phyloP scores from a whole-genome alignment of 2,797 vertebrate species.

The Tenualosa ilisha region DNA sequence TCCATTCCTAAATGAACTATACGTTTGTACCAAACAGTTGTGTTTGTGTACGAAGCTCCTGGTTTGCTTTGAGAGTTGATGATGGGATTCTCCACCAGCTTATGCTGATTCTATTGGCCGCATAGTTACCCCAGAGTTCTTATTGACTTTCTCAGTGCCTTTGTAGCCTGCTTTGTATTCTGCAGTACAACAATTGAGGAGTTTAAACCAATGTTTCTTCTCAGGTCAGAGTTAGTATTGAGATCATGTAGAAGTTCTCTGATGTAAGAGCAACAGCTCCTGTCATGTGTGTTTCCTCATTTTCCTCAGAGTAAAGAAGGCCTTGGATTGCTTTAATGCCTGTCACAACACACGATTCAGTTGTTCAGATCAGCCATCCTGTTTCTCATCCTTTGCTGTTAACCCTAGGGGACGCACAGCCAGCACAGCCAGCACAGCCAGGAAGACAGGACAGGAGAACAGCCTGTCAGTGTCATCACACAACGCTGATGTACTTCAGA shows the following conservation, averaged over 20 bases:
- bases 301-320: neutral
- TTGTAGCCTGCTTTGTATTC: neutral
- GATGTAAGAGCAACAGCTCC: neutral
- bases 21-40: neutral
- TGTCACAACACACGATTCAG: neutral
- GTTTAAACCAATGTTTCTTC: neutral
- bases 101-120: neutral
- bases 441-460: neutral
- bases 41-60: neutral
- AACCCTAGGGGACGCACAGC: neutral
- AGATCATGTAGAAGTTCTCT: neutral
- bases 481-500: neutral
- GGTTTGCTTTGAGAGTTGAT: neutral
- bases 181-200: neutral
- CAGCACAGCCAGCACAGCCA: neutral
- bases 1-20: neutral
- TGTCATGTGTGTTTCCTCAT: neutral
- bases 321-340: neutral
- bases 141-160: neutral
- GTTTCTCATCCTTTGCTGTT: neutral
- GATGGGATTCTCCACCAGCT: neutral
- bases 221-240: slow-evolving; percentile 2
- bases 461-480: neutral
- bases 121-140: neutral
- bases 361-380: neutral